Evolutionary conservation across 2,113 vertebrate genomes (phyloP), one percentile per base, ranked within the genome.

Genomic region (Antechinus flavipes): DNA sequence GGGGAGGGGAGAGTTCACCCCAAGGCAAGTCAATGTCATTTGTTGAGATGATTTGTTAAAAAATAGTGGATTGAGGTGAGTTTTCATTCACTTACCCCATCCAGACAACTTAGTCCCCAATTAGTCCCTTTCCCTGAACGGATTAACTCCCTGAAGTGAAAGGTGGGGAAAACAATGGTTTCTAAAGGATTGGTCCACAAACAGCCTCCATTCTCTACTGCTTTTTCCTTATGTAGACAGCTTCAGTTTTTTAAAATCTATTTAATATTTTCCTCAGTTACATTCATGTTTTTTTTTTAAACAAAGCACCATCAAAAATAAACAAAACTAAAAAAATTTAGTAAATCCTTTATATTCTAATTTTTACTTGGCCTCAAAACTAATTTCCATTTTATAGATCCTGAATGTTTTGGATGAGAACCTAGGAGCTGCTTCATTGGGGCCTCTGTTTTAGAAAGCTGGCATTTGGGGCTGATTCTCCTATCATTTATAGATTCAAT

Each of bases 341-440:
- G 35, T 58, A 95, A 92, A 92, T 91, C 90, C 50, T n/a, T 92
- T 84, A 58, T 76, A 30, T 76, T 93, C 58, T 91, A n/a, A 24
- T 92, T 94, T 76, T 96, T 91, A 93, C 58, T 94, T 94, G 92
- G 54, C 90, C 53, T n/a, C 76, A 7, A 95, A 35, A 46, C 92
- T 94, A 35, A 91, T 3, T 50, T 94, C 52, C 49, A 90, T 94
- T 95, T 92, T 91, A 76, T 92, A 19, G 30, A 55, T 93, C 94
- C 49, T 8, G 8, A 92, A 90, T 95, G 95, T 30, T 61, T 58
- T 50, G 68, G 50, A 52, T 46, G 91, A 8, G 92, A 54, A 55
- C 47, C 23, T 92, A 90, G 90, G 89, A 50, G 25, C 10, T 94
- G 25, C 47, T 92, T 93, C 30, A n/a, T 19, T n/a, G 35, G 30